phyloP scores from a whole-genome alignment of 2,797 vertebrate species.

The Bryconaethiops microstoma region DNA sequence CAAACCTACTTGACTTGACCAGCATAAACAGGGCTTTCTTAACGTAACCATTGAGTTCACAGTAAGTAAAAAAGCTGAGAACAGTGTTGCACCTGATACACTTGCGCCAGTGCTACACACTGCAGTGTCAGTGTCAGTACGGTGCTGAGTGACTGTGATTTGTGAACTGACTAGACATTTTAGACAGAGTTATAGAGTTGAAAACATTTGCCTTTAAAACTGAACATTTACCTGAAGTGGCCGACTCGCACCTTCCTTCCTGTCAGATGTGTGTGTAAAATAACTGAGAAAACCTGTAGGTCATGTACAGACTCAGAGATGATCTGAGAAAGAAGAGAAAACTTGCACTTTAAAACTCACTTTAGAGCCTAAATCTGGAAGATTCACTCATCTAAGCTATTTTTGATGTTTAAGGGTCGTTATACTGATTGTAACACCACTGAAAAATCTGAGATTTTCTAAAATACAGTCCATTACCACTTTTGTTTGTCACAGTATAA shows the following conservation, averaged over 20 bases:
- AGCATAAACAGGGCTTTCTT: too few species aligned
- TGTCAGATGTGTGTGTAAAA: slow-evolving; percentile 73
- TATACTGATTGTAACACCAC: neutral
- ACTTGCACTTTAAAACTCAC: neutral
- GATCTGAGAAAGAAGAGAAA: slow-evolving; percentile 46
- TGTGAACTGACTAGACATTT: neutral
- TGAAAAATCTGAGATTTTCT: too few species aligned
- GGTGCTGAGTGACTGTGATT: too few species aligned
- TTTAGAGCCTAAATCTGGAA: neutral
- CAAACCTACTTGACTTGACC: too few species aligned
- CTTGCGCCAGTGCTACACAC: too few species aligned
- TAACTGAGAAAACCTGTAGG: slow-evolving; percentile 66
- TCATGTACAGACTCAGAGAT: slow-evolving; percentile 56
- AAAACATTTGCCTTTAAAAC: neutral
- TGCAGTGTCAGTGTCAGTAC: too few species aligned
- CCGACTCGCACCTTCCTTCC: slow-evolving; percentile 71
- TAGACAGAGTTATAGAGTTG: neutral
- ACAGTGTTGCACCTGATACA: too few species aligned
- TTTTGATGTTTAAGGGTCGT: neutral
- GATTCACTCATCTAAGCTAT: neutral
- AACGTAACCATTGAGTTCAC: too few species aligned
- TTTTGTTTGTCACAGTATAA: too few species aligned
- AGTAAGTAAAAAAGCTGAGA: too few species aligned
- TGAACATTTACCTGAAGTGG: slow-evolving; percentile 67
- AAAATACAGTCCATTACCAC: too few species aligned